Evolutionary conservation across 2,888 invertebrate species (phyloP), one percentile per base, ranked within the genome.

Genomic region (Synergus umbraculus): DNA sequence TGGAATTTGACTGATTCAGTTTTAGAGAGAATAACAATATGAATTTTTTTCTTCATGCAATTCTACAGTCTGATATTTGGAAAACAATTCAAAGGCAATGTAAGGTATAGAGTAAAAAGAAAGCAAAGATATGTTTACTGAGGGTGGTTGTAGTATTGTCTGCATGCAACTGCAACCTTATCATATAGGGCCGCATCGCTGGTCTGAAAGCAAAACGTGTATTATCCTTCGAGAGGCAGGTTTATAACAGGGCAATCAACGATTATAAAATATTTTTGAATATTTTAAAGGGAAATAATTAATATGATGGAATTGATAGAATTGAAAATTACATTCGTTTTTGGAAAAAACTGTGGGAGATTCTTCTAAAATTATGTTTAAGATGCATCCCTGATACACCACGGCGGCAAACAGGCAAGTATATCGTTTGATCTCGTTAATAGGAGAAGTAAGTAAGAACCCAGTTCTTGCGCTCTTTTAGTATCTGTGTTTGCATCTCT

Each of bases 361-460:
- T 54, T 54, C n/a, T 1, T 54, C 15, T 54, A 54, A n/a, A 22
- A 22, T 66, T 67, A 29, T 66, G 76, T 73, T 46, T 77, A 76
- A 81, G 54, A 58, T 80, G 83, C 88, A 85, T 86, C 86, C 87
- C 86, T 88, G 87, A 84, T 80, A 87, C 86, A 86, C 85, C 86
- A 85, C 84, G 88, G 87, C 88, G 87, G 88, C 88, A 86, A 87
- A 87, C 83, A 82, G 79, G 86, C 82, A 76, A 69, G 76, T 89
- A 88, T 89, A 89, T 89, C 89, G 88, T 89, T 89, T 88, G 89
- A 89, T 89, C 89, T 89, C 88, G 89, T 89, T 89, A 89, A 89
- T 89, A 89, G 89, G 78, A 49, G 69, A 76, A 76, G 49, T 67
- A 69, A 77, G 76, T 65, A 73, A 66, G 77, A 79, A 79, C 69